Conservation (phyloP, 2,113 vertebrate species). For the Ailuropoda melanoleuca region DNA sequence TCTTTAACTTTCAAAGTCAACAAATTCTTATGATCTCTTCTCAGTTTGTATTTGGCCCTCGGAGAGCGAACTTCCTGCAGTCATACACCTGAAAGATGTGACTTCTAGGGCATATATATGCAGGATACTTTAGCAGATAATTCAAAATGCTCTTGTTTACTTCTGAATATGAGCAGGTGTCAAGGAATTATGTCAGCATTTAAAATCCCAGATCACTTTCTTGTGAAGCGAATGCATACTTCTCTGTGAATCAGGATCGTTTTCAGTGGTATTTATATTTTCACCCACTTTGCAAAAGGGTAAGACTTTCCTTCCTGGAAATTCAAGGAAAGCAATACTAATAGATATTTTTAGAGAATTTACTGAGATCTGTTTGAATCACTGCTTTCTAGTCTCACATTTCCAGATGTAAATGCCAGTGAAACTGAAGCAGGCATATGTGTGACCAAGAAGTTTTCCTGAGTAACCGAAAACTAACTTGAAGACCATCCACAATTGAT, state of each 20-base stretch:
- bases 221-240: neutral
- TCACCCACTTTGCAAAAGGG: neutral
- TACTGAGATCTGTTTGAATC: neutral
- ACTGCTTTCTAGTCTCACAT: neutral
- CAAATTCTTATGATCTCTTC: neutral
- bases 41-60: neutral
- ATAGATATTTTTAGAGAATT: neutral
- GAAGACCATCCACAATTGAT: neutral
- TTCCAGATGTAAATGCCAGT: neutral
- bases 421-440: accelerated
- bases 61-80: neutral
- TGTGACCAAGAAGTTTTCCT: neutral
- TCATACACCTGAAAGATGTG: neutral
- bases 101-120: neutral
- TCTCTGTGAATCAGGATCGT: neutral
- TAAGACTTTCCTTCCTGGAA: neutral
- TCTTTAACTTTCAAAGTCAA: neutral
- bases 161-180: neutral
- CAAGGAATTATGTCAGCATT: neutral
- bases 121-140: neutral
- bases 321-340: neutral
- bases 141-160: neutral
- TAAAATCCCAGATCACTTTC: neutral
- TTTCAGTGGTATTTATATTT: neutral
- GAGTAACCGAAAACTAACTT: neutral